These are phyloP conservation scores for Panorpa germanica DNA, from an alignment of 2,888 invertebrate species.

Conservation along the genomic window DNA sequence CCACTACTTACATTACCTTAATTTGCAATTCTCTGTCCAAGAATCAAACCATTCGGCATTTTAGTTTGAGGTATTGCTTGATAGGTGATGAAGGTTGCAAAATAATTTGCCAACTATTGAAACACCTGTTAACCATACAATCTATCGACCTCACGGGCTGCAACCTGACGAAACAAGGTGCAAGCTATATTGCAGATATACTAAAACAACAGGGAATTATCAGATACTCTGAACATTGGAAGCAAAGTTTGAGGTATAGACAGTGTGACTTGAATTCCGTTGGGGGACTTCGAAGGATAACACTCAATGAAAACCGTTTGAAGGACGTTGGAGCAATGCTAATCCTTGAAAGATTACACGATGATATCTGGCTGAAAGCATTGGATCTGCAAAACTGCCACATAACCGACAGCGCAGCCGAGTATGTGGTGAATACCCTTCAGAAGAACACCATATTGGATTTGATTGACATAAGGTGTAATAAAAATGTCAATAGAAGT, in stretches of 20 bases:
- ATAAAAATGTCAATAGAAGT: too few species aligned
- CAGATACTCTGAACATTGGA: conserved; percentile 66
- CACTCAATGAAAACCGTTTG: conserved; percentile 49
- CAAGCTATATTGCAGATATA: conserved; percentile 41
- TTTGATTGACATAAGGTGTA: conserved; percentile 47
- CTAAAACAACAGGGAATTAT: conserved; percentile 50
- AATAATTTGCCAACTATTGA: conserved; percentile 45
- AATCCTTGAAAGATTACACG: conserved; percentile 47
- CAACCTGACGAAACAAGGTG: conserved; percentile 40
- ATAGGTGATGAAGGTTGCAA: conserved; percentile 56
- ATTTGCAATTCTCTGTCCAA: conserved; percentile 32
- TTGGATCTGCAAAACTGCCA: conserved; percentile 55
- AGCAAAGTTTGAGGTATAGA: conserved; percentile 58
- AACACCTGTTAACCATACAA: conserved; percentile 43
- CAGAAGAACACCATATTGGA: conserved; percentile 43
- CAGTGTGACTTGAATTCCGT: conserved; percentile 52
- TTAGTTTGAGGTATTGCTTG: conserved; percentile 46
- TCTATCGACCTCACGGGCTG: conserved; percentile 50
- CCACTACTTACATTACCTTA: conserved; percentile 34
- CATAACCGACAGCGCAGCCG: conserved; percentile 38
- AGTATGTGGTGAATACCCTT: conserved; percentile 36
- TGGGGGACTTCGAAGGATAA: conserved; percentile 50
- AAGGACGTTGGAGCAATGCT: conserved; percentile 40
- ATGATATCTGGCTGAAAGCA: conserved; percentile 66
- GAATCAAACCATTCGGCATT: conserved; percentile 42